phyloP scores from a whole-genome alignment of 1,140 invertebrate species.

The Drosophila yakuba region DNA sequence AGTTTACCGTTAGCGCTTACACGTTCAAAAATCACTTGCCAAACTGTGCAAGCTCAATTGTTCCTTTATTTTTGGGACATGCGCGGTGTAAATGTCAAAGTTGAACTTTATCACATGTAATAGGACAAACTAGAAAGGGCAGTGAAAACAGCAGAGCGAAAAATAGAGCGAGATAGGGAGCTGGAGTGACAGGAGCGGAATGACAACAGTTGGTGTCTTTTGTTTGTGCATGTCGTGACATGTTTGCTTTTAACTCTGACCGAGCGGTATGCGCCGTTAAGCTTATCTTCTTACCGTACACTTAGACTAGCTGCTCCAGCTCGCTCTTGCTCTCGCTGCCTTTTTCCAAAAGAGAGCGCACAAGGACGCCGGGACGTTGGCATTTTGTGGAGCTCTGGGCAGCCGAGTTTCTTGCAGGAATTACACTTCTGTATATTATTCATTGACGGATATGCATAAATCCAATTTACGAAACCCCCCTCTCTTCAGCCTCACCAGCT shows the following conservation, averaged over 20 bases:
- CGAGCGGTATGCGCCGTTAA: constrained; percentile 9
- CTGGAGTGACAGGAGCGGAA: constrained; percentile 12
- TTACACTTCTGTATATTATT: constrained; percentile 21
- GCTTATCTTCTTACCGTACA: constrained; percentile 19
- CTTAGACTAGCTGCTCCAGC: neutral
- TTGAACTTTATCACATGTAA: constrained; percentile 56
- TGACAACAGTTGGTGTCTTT: constrained; percentile 27
- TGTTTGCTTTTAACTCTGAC: constrained; percentile 40
- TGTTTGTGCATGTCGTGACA: constrained; percentile 47
- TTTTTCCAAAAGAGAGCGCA: neutral
- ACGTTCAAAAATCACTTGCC: neutral
- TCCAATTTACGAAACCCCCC: constrained; percentile 56
- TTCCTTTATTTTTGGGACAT: constrained; percentile 14
- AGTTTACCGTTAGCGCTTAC: constrained; percentile 1
- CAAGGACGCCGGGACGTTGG: constrained; percentile 39
- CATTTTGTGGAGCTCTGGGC: constrained; percentile 21
- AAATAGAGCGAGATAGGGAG: neutral
- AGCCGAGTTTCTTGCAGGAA: constrained; percentile 18
- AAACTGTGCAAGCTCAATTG: constrained; percentile 14
- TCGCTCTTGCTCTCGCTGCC: neutral
- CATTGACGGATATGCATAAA: constrained; percentile 50
- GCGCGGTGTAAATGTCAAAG: constrained; percentile 65
- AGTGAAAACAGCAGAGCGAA: constrained; percentile 16
- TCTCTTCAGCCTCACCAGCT: constrained; percentile 21
- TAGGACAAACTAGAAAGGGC: neutral